These are phyloP conservation scores for Urocitellus parryii DNA, from an alignment of 2,113 vertebrate genomes.

Conservation along the genomic window DNA sequence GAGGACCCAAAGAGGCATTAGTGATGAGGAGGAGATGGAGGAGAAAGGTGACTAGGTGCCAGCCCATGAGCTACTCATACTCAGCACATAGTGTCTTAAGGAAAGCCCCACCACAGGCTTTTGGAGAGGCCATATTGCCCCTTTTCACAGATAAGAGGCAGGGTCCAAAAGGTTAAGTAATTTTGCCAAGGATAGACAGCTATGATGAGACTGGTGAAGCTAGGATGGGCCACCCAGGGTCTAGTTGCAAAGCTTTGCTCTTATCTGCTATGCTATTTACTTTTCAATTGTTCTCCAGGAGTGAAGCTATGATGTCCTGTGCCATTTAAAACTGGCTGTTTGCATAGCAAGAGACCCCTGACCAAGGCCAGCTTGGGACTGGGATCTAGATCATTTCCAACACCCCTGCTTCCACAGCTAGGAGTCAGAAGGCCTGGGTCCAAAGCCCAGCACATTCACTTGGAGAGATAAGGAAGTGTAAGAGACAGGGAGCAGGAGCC, in stretches of 20 bases:
- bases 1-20: background rate
- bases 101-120: background rate
- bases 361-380: background rate
- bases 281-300: background rate
- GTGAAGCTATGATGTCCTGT: background rate
- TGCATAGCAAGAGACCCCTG: background rate
- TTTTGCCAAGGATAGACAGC: background rate
- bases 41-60: background rate
- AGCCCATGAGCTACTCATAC: accelerated
- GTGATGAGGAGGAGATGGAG: background rate
- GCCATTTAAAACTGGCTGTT: background rate
- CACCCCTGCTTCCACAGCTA: background rate
- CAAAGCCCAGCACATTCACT: background rate
- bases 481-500: conserved; percentile 34
- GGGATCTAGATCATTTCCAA: background rate
- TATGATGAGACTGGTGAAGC: background rate
- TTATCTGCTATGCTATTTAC: background rate
- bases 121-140: background rate
- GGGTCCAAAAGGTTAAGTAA: background rate
- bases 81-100: background rate
- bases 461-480: background rate
- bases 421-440: background rate
- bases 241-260: background rate
- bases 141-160: background rate
- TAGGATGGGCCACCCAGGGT: background rate